Conservation (phyloP, 35 echinoderm and acorn worm genomes). For the Amphiura filiformis region DNA sequence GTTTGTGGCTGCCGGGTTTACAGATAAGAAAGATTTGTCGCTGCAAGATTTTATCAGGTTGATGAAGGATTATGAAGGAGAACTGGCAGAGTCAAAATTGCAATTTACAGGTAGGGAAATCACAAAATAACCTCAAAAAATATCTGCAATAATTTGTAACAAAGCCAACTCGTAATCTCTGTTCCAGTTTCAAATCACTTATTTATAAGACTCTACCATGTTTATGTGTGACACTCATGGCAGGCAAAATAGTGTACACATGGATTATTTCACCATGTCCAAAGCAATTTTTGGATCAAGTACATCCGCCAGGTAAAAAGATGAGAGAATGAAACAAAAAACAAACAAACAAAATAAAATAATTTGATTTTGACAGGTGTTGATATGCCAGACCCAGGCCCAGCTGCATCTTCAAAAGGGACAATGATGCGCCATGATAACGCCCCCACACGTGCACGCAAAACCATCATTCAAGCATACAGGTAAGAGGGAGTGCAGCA, state of each 20-base stretch:
- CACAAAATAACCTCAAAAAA: not conserved
- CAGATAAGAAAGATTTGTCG: conserved; percentile 73
- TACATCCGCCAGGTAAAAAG: too few species aligned
- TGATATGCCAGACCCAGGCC: conserved; percentile 47
- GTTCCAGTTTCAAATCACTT: not conserved
- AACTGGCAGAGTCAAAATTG: conserved; percentile 61
- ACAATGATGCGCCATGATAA: conserved; percentile 80
- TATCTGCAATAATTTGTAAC: not conserved
- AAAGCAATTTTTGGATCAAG: too few species aligned
- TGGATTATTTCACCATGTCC: too few species aligned
- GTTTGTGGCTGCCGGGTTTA: conserved; percentile 73
- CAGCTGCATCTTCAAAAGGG: not conserved
- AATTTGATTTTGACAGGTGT: conserved; percentile 37
- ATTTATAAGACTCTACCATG: not conserved
- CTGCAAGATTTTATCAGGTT: conserved; percentile 74
- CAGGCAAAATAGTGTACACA: not conserved
- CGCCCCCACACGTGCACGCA: conserved; percentile 62
- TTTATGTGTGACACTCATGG: not conserved
- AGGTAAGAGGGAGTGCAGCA: conserved; percentile 32
- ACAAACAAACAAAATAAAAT: too few species aligned
- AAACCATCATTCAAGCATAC: conserved; percentile 88
- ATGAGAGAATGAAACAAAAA: too few species aligned
- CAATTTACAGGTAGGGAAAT: conserved; percentile 40
- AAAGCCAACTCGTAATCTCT: not conserved
- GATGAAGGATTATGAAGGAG: conserved; percentile 74